Base-by-base conservation (phyloP, 2,797 vertebrate genomes). In the Thaleichthys pacificus region DNA sequence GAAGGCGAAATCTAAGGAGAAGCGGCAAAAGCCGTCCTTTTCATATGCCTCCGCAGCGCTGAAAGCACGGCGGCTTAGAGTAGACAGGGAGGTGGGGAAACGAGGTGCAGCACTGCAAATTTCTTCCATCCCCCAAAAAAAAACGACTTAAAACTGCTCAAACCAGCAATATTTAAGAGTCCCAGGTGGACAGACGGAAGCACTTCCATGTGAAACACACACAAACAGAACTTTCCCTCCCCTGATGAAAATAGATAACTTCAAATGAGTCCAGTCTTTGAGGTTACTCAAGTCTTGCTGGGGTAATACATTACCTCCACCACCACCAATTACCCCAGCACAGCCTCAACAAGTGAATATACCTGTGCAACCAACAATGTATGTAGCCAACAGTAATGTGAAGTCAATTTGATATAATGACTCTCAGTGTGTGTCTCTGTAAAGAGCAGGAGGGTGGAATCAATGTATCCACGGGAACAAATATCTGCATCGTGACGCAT, bases 81-180 rank as follows among this genome's bases (percentile, higher is more conserved):
- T 74, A 74, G 77, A 70, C 51, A 8, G 19, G 19, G 19, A 56
- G 19, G 17, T 11, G 51, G 17, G 19, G 17, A 76, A 81, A 87
- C 88, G 89, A 87, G 66, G 71, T 89, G 86, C 87, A 71, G 73
- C 66, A 57, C 80, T 87, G 91, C 90, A 90, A 70, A 88, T 89
- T 88, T 87, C 71, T 74, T 26, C 70, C 17, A 73, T 70, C 65
- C n/a, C n/a, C n/a, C 61, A 68, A 86, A 73, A 83, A 61, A 64
- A 70, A 70, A 72, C 49, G 67, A 86, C 86, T 84, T 64, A 66
- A 91, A 93, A 93, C 78, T 89, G 93, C 91, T 88, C 47, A 30
- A 91, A 90, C 78, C 90, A 93, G 92, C 92, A 89, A 78, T 87
- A 90, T 90, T 89, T 88, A 80, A 81, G 54, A 86, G 79, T 91